These are phyloP conservation scores for Sparus aurata DNA, from an alignment of 2,797 vertebrate species.

Conservation along the genomic window DNA sequence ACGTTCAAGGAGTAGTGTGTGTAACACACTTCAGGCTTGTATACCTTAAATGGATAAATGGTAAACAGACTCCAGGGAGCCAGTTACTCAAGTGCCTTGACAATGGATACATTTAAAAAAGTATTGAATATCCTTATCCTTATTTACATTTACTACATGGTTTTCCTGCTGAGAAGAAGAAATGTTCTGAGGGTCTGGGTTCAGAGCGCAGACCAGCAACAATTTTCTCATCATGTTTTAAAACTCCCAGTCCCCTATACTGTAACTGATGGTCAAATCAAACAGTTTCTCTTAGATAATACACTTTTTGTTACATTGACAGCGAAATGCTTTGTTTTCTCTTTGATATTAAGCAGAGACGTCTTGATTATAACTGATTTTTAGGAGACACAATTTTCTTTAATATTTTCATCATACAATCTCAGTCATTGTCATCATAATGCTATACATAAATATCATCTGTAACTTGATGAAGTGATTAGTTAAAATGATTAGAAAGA, in stretches of 20 bases:
- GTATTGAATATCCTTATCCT: too few species aligned
- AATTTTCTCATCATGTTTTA: background rate
- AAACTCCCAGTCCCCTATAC: background rate
- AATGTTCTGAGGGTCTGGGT: background rate
- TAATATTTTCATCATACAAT: too few species aligned
- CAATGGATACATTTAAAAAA: too few species aligned
- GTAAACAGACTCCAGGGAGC: too few species aligned
- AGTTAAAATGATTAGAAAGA: too few species aligned
- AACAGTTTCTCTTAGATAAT: background rate
- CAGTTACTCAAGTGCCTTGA: too few species aligned
- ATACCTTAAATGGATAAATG: conserved; percentile 4
- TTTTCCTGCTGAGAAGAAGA: too few species aligned
- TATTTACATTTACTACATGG: too few species aligned
- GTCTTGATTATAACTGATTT: too few species aligned
- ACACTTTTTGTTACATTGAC: background rate
- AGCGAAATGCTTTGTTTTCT: background rate
- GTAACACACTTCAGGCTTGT: background rate
- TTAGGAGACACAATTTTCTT: too few species aligned
- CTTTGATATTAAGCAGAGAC: background rate
- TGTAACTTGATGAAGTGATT: background rate
- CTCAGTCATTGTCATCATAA: background rate
- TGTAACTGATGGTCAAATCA: background rate
- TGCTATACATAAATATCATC: background rate
- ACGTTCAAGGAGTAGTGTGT: background rate
- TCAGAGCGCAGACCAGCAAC: background rate